Evolutionary conservation across 2,888 invertebrate genomes (phyloP).

Genomic region (Ectobius pallidus): DNA sequence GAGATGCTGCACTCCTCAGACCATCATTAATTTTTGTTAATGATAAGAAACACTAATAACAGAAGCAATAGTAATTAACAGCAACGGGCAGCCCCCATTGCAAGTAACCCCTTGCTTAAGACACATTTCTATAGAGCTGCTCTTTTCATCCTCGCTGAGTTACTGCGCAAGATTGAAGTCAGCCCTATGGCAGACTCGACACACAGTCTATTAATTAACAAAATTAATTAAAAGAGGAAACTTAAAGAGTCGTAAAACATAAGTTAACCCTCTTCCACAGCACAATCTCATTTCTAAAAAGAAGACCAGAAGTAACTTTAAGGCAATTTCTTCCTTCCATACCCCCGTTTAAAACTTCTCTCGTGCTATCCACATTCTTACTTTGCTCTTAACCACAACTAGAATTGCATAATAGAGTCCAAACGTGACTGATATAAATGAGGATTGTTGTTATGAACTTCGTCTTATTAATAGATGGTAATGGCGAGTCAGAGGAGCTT

Average conservation of each 20-base stretch:
- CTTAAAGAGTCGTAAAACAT: slow-evolving; percentile 41
- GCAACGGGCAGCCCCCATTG: no score
- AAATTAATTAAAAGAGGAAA: slow-evolving; percentile 42
- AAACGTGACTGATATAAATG: no score
- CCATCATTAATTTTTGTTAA: no score
- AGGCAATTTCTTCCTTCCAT: slow-evolving; percentile 23
- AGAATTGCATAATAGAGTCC: background rate
- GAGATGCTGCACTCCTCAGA: no score
- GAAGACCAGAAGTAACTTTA: slow-evolving; percentile 16
- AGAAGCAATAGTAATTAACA: no score
- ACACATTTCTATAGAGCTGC: background rate
- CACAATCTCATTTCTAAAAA: slow-evolving; percentile 3
- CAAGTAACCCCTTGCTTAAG: background rate
- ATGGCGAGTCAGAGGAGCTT: no score
- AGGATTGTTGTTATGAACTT: no score
- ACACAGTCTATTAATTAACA: slow-evolving; percentile 40
- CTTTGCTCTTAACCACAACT: slow-evolving; percentile 14
- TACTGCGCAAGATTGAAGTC: background rate
- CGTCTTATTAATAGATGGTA: no score
- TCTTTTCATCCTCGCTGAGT: no score
- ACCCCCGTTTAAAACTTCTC: background rate
- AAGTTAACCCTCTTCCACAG: slow-evolving; percentile 14
- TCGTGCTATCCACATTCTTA: background rate
- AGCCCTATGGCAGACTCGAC: background rate
- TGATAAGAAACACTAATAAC: no score